Conservation (phyloP, 2,888 invertebrate genomes). For the Synanthedon formicaeformis region DNA sequence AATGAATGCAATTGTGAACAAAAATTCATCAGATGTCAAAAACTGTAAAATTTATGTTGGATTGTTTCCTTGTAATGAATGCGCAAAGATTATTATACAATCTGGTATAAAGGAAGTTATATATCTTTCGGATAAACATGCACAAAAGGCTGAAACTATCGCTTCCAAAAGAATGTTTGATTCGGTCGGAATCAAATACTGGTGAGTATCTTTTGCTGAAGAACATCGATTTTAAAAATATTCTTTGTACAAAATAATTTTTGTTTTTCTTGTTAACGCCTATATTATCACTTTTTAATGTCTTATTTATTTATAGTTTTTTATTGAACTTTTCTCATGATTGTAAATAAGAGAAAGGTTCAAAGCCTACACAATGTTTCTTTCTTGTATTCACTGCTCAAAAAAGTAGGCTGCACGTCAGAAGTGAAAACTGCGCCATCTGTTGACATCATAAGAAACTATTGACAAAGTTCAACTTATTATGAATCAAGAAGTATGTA, state of each 20-base stretch:
- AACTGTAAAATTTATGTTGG: slow-evolving; percentile 89
- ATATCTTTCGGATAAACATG: slow-evolving; percentile 87
- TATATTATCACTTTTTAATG: not conserved
- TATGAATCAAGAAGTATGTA: too few species aligned
- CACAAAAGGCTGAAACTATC: slow-evolving; percentile 72
- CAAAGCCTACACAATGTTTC: not conserved
- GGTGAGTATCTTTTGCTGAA: slow-evolving; percentile 44
- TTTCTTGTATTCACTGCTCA: not conserved
- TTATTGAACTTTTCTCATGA: too few species aligned
- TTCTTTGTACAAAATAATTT: too few species aligned
- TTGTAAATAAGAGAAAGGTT: too few species aligned
- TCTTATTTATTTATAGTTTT: too few species aligned
- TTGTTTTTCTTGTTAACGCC: not conserved
- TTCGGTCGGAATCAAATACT: slow-evolving; percentile 78
- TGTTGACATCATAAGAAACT: too few species aligned
- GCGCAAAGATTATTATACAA: slow-evolving; percentile 96
- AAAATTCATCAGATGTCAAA: slow-evolving; percentile 81
- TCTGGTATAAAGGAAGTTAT: slow-evolving; percentile 84
- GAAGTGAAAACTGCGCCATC: too few species aligned
- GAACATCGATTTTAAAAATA: too few species aligned
- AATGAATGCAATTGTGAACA: slow-evolving; percentile 96
- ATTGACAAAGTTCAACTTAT: too few species aligned
- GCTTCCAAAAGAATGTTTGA: slow-evolving; percentile 88
- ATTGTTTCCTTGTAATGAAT: slow-evolving; percentile 97
- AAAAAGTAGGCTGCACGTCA: too few species aligned